Percentiles rank a stretch among this genome's conserved stretches.
Conservation (phyloP, 1,140 invertebrate species). For the Nephotettix cincticeps region DNA sequence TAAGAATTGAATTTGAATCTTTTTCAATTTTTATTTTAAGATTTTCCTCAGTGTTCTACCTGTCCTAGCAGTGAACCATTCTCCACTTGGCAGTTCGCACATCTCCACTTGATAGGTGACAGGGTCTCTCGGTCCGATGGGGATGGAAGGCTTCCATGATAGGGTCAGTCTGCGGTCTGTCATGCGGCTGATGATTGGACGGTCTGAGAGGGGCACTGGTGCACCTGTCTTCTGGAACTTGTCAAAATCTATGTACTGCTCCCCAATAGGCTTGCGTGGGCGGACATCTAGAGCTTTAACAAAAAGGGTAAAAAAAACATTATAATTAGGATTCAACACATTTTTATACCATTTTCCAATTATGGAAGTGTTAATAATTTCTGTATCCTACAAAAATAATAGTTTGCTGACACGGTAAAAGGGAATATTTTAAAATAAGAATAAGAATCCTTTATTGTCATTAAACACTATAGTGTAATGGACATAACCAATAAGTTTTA, state of each 20-base stretch:
- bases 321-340: too few species aligned
- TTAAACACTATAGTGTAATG: too few species aligned
- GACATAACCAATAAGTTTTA: too few species aligned
- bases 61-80: slow-evolving; percentile 81
- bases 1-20: too few species aligned
- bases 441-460: too few species aligned
- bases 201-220: slow-evolving; percentile 80
- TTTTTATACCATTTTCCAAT: too few species aligned
- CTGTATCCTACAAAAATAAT: too few species aligned
- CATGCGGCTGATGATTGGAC: slow-evolving; percentile 87
- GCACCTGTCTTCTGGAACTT: slow-evolving; percentile 78
- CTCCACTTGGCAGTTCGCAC: slow-evolving; percentile 82
- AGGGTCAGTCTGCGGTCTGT: slow-evolving; percentile 80
- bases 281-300: slow-evolving; percentile 65
- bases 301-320: slow-evolving; percentile 1
- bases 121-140: slow-evolving; percentile 72
- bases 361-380: too few species aligned
- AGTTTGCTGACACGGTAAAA: too few species aligned
- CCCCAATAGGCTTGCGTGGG: slow-evolving; percentile 66
- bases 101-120: slow-evolving; percentile 95
- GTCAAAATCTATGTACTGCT: slow-evolving; percentile 82
- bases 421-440: too few species aligned
- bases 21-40: too few species aligned
- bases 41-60: slow-evolving; percentile 47
- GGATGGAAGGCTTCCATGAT: slow-evolving; percentile 89